Evolutionary conservation across 2,888 invertebrate species (phyloP), one percentile per base, ranked within the genome.

Genomic region (Microdon myrmicae): DNA sequence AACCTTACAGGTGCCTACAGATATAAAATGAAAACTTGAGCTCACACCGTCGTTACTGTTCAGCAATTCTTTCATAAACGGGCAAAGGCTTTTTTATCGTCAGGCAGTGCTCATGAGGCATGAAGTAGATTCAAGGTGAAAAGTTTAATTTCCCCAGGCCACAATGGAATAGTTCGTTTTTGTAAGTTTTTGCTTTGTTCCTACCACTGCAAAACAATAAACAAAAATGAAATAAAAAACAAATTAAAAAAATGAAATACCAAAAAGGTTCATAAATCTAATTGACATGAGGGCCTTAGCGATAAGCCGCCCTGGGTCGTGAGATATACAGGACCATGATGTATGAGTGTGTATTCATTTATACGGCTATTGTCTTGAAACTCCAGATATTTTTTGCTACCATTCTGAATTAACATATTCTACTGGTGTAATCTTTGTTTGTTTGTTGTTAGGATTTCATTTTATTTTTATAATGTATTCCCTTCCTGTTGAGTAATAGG

Each of bases 51-150:
- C n/a, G n/a, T n/a, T n/a, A n/a, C n/a, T 49, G 34, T 49, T 56
- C 45, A 29, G 17, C 49, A 61, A 56, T 56, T 61, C 49, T 39
- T 35, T 51, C 56, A 51, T 28, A 34, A 23, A 17, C 17, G 39
- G 51, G 58, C 45, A 64, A 58, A 45, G 22, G 49, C 39, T 10
- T 29, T 54, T 31, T 59, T 29, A 34, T 43, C 29, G 32, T 43
- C 4, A 5, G 10, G 13, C 47, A 47, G 47, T 53, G 64, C 32
- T 58, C 58, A 47, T 26, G 37, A 53, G 58, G 58, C 64, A 58
- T 58, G 64, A 64, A 64, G 58, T 58, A 37, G 47, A 58, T 64
- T 58, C 64, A 64, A 64, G 64, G 64, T 64, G 64, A 64, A 64
- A 38, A 16, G 32, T 43, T 64, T 58, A 53, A 58, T 53, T 58